Evolutionary conservation across 2,113 vertebrate genomes (phyloP).

Genomic region (Poeciliopsis retropinna): DNA sequence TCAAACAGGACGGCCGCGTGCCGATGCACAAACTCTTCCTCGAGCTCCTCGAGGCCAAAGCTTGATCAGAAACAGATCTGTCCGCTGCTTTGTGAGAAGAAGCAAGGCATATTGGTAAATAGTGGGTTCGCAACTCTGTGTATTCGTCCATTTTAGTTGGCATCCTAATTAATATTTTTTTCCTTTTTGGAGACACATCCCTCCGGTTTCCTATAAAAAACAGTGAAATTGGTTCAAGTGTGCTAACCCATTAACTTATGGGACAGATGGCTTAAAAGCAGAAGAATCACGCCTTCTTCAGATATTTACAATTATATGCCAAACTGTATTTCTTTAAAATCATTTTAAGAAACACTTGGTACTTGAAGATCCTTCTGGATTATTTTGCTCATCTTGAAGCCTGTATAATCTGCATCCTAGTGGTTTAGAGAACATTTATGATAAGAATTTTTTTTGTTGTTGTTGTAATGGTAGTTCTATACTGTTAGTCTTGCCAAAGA

Average conservation of each 20-base stretch:
- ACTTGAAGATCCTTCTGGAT: constrained; percentile 74
- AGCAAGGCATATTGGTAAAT: constrained; percentile 45
- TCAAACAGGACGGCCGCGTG: constrained; percentile 98
- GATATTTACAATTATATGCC: constrained; percentile 56
- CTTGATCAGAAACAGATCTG: constrained; percentile 77
- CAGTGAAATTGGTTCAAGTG: background rate
- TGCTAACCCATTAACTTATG: constrained; percentile 13
- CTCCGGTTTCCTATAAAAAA: constrained; percentile 11
- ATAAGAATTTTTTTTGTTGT: constrained; percentile 40
- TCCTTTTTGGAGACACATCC: background rate
- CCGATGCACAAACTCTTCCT: constrained; percentile 99
- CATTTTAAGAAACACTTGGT: constrained; percentile 60
- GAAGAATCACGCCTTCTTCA: constrained; percentile 53
- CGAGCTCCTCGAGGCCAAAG: constrained; percentile 98
- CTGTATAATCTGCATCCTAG: constrained; percentile 72
- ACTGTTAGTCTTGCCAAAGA: constrained; percentile 70
- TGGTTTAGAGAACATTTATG: constrained; percentile 59
- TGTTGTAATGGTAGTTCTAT: constrained; percentile 49
- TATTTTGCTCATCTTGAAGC: constrained; percentile 58
- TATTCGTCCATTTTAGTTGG: constrained; percentile 56
- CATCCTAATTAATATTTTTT: constrained; percentile 11
- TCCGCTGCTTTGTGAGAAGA: background rate
- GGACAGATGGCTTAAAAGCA: constrained; percentile 28
- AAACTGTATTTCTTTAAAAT: constrained; percentile 62
- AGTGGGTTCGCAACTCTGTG: constrained; percentile 32